A percentile compares a stretch with the other conserved stretches of the same genome.
Conservation (phyloP, 2,113 vertebrate genomes). For the Rallus limicola region DNA sequence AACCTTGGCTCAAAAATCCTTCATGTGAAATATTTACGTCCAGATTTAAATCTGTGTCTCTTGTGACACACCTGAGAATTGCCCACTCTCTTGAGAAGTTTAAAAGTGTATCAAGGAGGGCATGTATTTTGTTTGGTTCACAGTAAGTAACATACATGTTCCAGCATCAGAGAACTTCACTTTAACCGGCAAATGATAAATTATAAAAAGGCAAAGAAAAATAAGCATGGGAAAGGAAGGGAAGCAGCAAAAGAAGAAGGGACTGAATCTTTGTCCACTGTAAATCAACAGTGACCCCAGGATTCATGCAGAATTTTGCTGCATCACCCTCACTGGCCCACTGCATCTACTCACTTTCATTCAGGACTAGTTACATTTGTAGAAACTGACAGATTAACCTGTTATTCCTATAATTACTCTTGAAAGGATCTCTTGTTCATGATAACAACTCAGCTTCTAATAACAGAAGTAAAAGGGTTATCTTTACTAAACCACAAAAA, state of each 20-base stretch:
- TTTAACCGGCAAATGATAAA: neutral
- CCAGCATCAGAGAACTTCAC: neutral
- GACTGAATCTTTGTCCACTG: neutral
- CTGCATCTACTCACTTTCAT: neutral
- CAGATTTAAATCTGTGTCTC: neutral
- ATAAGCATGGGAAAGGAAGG: neutral
- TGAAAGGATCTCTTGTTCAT: neutral
- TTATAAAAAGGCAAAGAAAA: neutral
- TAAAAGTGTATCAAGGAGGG: neutral
- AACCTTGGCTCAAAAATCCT: neutral
- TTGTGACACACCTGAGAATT: neutral
- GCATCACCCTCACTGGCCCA: neutral
- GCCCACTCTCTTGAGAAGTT: neutral
- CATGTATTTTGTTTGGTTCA: neutral
- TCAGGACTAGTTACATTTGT: neutral
- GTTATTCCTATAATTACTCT: neutral
- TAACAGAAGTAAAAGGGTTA: neutral
- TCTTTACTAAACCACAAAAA: neutral
- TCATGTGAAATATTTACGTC: neutral
- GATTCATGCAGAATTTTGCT: rapidly evolving
- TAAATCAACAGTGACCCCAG: neutral
- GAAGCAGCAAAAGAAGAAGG: neutral
- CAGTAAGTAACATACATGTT: neutral
- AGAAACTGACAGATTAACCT: neutral
- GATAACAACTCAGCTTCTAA: neutral